Conservation (phyloP, 2,888 invertebrate genomes). For the Rutpela maculata region DNA sequence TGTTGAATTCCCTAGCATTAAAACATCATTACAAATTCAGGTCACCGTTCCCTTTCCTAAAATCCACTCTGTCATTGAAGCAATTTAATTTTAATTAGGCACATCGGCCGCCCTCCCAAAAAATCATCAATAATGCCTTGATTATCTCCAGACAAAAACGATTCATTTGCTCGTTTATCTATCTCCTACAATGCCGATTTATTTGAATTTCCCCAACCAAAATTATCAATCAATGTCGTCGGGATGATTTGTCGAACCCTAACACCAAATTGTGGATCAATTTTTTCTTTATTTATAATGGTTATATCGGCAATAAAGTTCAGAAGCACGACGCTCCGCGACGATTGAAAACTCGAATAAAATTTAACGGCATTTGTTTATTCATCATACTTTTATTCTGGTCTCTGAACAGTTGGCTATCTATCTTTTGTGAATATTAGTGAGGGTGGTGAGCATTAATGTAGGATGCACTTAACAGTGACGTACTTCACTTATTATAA, state of each 20-base stretch:
- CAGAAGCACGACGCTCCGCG: no score
- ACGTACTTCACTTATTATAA: no score
- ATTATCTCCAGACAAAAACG: constrained; percentile 1
- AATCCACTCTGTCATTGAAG: not conserved
- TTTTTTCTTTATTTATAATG: not conserved
- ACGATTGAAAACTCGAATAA: no score
- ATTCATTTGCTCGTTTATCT: not conserved
- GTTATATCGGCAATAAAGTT: not conserved
- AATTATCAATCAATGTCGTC: constrained; percentile 26
- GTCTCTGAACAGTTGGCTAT: no score
- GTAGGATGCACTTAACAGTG: no score
- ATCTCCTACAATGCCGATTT: not conserved
- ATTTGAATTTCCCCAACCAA: not conserved
- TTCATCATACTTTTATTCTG: no score
- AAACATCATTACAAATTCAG: no score
- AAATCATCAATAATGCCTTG: not conserved
- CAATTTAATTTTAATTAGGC: not conserved
- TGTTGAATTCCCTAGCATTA: no score
- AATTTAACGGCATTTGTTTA: no score
- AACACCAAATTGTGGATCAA: not conserved
- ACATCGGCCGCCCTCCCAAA: not conserved
- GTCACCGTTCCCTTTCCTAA: no score
- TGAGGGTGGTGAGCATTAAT: no score
- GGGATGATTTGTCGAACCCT: not conserved
- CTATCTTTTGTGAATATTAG: no score